Conservation (phyloP, 1,140 invertebrate genomes). For the Hycleus cichorii region DNA sequence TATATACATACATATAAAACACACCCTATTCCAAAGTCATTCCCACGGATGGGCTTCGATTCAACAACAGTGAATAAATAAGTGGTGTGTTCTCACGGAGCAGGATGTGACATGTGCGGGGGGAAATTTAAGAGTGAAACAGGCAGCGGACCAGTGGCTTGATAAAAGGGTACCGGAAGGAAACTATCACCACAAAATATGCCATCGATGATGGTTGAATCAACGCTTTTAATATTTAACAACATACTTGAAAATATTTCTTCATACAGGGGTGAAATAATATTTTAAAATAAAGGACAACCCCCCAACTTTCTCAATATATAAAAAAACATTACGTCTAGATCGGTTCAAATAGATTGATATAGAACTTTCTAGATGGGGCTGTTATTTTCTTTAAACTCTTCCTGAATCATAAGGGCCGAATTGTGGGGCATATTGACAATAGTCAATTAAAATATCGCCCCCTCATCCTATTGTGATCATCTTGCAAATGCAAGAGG, state of each 20-base stretch:
- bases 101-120: conserved; percentile 14
- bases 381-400: background rate
- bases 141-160: conserved; percentile 9
- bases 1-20: conserved; percentile 9
- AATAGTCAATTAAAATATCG: conserved; percentile 19
- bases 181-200: conserved; percentile 7
- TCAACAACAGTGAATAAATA: conserved; percentile 3
- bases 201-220: too few species aligned
- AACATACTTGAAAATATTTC: background rate
- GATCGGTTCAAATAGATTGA: background rate
- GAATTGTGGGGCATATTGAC: conserved; percentile 7
- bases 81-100: conserved; percentile 16
- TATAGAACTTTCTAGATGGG: too few species aligned
- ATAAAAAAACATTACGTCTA: too few species aligned
- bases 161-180: conserved; percentile 15
- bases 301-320: too few species aligned
- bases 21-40: conserved; percentile 13
- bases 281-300: too few species aligned
- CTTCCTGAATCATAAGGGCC: background rate
- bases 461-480: conserved; percentile 15
- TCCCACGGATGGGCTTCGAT: conserved; percentile 14
- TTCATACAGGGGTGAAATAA: too few species aligned
- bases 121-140: background rate
- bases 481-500: conserved; percentile 1
- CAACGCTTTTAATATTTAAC: background rate